Base-by-base conservation (phyloP, 1,140 invertebrate genomes). In the Diabrotica virgifera region DNA sequence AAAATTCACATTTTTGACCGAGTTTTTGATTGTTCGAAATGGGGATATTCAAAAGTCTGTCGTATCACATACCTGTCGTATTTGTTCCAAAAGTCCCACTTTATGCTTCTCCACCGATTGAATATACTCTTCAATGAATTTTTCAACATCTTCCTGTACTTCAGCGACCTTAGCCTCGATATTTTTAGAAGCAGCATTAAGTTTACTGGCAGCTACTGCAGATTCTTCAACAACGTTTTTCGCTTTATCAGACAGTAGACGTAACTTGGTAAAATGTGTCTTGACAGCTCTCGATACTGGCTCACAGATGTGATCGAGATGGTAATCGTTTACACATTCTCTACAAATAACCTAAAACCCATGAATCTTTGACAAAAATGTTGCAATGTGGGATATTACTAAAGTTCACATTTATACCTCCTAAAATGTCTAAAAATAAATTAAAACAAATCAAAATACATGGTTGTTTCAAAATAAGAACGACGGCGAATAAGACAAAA, bases 61-160 rank as follows among this genome's bases (percentile, higher is more conserved):
- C 8, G 3, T 46, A 46, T 10, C 9, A 36, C 52, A 56, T 9
- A 70, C 64, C 50, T 71, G 70, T 11, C 58, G 64, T 24, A 73
- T 68, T 59, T 85, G 83, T 38, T 80, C 71, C 9, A 83, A 75
- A 4, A 88, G 75, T 3, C 81, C 82, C 5, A 80, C 77, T 4
- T 83, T 80, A 76, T 89, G 87, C 9, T 84, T 82, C 57, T 88
- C 85, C 38, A 89, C 76, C 0, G 86, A 86, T 64, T 82, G 77
- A 12, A 84, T 81, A 77, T 89, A 89, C 8, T 82, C 79, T 35
- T 83, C 82, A 60, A 86, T 84, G 78, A 86, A 88, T 6, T 77
- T 72, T 59, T 86, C 83, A 8, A 89, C 84, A 69, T 88, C 85
- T 7, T 72, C 71, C 67, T 87, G 84, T 6, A 87, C 83, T n/a